Conservation (phyloP, 2,888 invertebrate species). For the Tinea semifulvella region DNA sequence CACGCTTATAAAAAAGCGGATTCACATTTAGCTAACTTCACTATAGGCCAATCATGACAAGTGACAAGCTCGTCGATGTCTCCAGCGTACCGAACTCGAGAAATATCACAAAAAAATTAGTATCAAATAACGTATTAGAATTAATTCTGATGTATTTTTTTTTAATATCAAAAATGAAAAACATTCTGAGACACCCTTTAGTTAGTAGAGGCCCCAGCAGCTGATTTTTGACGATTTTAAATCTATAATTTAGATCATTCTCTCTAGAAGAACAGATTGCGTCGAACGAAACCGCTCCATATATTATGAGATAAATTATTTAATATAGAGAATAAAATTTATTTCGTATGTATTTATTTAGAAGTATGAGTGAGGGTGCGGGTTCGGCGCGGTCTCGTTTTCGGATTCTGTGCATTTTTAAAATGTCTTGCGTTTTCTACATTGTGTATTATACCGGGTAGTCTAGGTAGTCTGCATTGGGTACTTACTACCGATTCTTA, state of each 20-base stretch:
- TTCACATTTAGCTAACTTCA: too few species aligned
- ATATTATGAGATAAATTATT: constrained; percentile 49
- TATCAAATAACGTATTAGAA: too few species aligned
- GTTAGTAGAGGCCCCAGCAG: neutral
- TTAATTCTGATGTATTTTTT: too few species aligned
- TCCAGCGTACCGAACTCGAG: too few species aligned
- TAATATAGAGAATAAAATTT: constrained; percentile 36
- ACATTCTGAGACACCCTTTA: too few species aligned
- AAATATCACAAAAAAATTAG: too few species aligned
- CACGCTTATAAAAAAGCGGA: too few species aligned
- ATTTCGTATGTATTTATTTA: constrained; percentile 43
- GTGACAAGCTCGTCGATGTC: too few species aligned
- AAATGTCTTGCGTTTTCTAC: neutral
- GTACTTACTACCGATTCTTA: constrained; percentile 34
- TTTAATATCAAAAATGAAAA: too few species aligned
- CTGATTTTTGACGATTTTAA: constrained; percentile 3
- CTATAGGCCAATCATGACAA: too few species aligned
- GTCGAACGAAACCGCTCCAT: neutral
- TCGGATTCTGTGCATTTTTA: neutral
- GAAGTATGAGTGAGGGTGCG: neutral
- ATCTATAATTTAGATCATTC: neutral
- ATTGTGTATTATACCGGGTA: neutral
- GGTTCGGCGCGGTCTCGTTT: neutral
- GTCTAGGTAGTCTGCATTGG: constrained; percentile 1
- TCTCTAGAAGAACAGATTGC: neutral